A percentile compares a stretch with the other conserved stretches of the same genome.
These are phyloP conservation scores for Rhynchophorus ferrugineus DNA, from an alignment of 1,140 invertebrate genomes.

Conservation along the genomic window DNA sequence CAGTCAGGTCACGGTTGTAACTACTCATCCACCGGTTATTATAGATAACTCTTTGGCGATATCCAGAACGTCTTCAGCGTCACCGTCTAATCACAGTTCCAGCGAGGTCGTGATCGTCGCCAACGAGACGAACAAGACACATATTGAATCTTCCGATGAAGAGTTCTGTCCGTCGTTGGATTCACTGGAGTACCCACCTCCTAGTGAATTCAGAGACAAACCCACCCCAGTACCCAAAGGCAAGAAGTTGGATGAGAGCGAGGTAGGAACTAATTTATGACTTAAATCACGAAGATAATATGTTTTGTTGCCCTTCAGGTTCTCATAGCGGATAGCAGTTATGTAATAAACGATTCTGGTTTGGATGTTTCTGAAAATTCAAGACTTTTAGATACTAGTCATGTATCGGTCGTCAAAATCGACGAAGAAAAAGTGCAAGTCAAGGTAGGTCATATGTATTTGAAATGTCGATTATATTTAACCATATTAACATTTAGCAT, in stretches of 20 bases:
- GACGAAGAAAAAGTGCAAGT: conserved; percentile 69
- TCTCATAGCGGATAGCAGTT: conserved; percentile 62
- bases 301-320: not conserved
- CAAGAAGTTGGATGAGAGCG: conserved; percentile 70
- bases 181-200: conserved; percentile 58
- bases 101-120: conserved; percentile 70
- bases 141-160: conserved; percentile 59
- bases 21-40: conserved; percentile 71
- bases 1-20: conserved; percentile 70
- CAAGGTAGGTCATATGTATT: conserved; percentile 29
- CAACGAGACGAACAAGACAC: conserved; percentile 65
- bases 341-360: conserved; percentile 48
- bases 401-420: conserved; percentile 84
- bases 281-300: not conserved
- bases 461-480: too few relatives aligned
- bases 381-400: conserved; percentile 60
- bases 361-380: conserved; percentile 44
- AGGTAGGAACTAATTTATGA: conserved; percentile 44
- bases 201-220: conserved; percentile 42
- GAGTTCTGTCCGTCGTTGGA: conserved; percentile 63
- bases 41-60: conserved; percentile 44
- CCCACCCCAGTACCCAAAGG: conserved; percentile 37
- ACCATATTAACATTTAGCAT: too few relatives aligned
- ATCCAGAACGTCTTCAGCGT: conserved; percentile 38
- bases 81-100: conserved; percentile 33